Evolutionary conservation across 2,797 vertebrate genomes (phyloP).

Genomic region (Neoniphon sammara): DNA sequence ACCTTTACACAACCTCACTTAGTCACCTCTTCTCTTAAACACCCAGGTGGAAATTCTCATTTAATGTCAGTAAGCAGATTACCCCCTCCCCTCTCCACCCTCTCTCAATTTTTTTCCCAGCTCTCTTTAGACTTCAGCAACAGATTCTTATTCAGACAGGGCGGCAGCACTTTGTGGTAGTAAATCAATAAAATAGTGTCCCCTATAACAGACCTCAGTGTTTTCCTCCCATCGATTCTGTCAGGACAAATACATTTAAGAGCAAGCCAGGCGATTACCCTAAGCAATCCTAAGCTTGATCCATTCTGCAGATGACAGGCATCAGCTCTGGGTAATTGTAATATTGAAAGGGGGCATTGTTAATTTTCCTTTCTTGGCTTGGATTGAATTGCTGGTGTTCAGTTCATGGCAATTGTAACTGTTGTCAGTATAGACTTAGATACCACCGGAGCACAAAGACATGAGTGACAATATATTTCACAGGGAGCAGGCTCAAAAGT

Average conservation of each 20-base stretch:
- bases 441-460: constrained; percentile 4
- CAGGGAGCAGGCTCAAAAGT: constrained; percentile 1
- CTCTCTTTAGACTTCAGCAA: constrained; percentile 49
- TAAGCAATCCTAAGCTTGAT: constrained; percentile 75
- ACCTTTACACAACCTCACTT: constrained; percentile 78
- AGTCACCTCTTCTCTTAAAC: constrained; percentile 71
- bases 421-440: constrained; percentile 20
- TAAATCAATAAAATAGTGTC: constrained; percentile 82
- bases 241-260: constrained; percentile 78
- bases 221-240: constrained; percentile 81
- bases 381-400: constrained; percentile 48
- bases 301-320: constrained; percentile 76
- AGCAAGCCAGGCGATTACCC: constrained; percentile 75
- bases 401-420: constrained; percentile 29
- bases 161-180: constrained; percentile 70
- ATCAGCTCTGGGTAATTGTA: constrained; percentile 78
- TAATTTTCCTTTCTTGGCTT: constrained; percentile 62
- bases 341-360: constrained; percentile 65
- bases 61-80: constrained; percentile 75
- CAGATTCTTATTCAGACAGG: constrained; percentile 75
- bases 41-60: constrained; percentile 64
- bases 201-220: constrained; percentile 82
- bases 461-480: constrained; percentile 22
- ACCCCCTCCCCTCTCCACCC: constrained; percentile 1
- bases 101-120: constrained; percentile 27